Percentiles rank a stretch among this genome's conserved stretches.
phyloP scores from a whole-genome alignment of 2,113 vertebrate genomes.

The Sinocyclocheilus maitianheensis region DNA sequence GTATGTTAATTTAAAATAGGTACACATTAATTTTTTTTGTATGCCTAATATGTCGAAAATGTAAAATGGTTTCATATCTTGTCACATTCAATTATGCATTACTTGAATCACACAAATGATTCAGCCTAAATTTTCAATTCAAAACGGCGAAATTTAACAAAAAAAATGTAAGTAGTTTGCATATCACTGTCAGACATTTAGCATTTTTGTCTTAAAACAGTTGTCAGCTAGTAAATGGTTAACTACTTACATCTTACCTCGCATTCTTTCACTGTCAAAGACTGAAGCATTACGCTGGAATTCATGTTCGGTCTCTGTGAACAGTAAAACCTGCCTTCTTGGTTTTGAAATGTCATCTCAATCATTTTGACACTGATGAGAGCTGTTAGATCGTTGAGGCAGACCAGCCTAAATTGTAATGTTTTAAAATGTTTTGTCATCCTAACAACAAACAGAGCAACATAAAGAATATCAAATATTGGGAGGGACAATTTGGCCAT shows the following conservation, averaged over 20 bases:
- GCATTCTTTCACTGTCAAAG: not conserved
- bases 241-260: not conserved
- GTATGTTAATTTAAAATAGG: not conserved
- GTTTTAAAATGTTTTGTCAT: not conserved
- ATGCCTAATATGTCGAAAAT: not conserved
- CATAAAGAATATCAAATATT: not conserved
- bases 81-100: slow-evolving; percentile 2
- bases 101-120: not conserved
- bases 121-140: not conserved
- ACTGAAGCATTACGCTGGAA: not conserved
- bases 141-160: not conserved
- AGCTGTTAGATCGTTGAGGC: not conserved
- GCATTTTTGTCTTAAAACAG: not conserved
- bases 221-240: not conserved
- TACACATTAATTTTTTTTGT: not conserved
- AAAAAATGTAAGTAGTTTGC: not conserved
- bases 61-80: not conserved
- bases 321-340: not conserved
- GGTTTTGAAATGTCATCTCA: not conserved
- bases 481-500: not conserved
- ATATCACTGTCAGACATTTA: not conserved
- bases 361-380: not conserved
- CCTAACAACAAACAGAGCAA: slow-evolving; percentile 2
- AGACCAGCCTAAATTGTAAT: not conserved
- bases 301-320: not conserved